Conservation (phyloP, 2,797 vertebrate species). For the Epinephelus malabaricus region DNA sequence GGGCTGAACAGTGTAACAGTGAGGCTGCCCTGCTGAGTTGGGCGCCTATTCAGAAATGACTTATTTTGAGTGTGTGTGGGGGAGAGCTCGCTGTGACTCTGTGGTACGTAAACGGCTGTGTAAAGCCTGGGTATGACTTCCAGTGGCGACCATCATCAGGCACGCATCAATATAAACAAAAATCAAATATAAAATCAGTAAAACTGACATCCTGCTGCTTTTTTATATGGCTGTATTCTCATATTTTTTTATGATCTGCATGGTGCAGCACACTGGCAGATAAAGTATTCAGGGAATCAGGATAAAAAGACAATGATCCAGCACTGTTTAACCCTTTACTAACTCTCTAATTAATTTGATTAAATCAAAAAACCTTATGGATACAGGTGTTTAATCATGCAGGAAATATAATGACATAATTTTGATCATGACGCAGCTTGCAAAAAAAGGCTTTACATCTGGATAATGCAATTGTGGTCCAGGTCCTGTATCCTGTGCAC, state of each 20-base stretch:
- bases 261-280: neutral
- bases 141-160: slow-evolving; percentile 16
- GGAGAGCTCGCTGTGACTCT: slow-evolving; percentile 29
- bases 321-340: neutral
- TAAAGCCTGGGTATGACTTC: slow-evolving; percentile 21
- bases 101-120: slow-evolving; percentile 7
- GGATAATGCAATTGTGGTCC: slow-evolving; percentile 9
- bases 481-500: slow-evolving; percentile 38
- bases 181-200: neutral
- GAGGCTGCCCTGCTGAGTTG: slow-evolving; percentile 30
- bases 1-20: slow-evolving; percentile 8
- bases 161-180: slow-evolving; percentile 21
- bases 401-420: neutral
- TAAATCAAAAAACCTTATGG: no score
- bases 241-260: neutral
- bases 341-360: neutral
- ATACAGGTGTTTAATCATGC: neutral
- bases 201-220: neutral
- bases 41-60: slow-evolving; percentile 41
- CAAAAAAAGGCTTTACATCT: neutral
- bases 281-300: no score
- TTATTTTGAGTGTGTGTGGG: slow-evolving; percentile 14
- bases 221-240: neutral
- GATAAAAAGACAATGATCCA: neutral
- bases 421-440: slow-evolving; percentile 21